Evolutionary conservation across 2,888 invertebrate species (phyloP).

Genomic region (Melitaea athalia): DNA sequence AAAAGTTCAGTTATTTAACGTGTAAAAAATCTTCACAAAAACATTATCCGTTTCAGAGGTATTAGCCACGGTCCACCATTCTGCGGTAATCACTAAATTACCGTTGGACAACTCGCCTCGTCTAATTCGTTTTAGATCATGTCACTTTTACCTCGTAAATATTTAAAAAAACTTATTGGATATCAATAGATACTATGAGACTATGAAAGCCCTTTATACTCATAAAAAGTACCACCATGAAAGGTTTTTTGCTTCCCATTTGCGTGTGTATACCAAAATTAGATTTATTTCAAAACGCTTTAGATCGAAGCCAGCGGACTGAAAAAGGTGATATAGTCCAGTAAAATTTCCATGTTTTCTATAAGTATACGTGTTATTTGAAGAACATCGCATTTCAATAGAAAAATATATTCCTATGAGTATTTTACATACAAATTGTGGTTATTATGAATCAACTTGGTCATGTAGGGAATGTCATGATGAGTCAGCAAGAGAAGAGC

Average conservation of each 20-base stretch:
- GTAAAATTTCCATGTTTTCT: neutral
- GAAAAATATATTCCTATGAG: too few species aligned
- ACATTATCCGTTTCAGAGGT: constrained; percentile 11
- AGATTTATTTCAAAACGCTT: neutral
- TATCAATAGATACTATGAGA: neutral
- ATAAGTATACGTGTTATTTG: neutral
- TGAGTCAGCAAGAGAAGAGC: too few species aligned
- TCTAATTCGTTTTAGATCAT: constrained; percentile 16
- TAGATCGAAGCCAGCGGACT: neutral
- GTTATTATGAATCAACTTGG: too few species aligned
- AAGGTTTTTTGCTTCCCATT: neutral
- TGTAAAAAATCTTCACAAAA: constrained; percentile 5
- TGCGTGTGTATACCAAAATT: neutral
- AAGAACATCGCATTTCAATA: neutral
- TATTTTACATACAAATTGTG: too few species aligned
- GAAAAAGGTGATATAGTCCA: neutral
- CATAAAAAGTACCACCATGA: constrained; percentile 6
- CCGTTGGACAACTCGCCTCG: constrained; percentile 13
- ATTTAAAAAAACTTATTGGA: neutral
- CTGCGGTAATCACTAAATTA: constrained; percentile 14
- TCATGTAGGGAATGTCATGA: too few species aligned
- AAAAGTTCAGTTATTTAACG: constrained; percentile 10
- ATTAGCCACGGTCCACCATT: constrained; percentile 16
- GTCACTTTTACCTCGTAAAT: constrained; percentile 15
- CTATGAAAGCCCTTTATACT: neutral